Conservation (phyloP, 2,113 vertebrate species). For the Cyanoderma ruficeps region DNA sequence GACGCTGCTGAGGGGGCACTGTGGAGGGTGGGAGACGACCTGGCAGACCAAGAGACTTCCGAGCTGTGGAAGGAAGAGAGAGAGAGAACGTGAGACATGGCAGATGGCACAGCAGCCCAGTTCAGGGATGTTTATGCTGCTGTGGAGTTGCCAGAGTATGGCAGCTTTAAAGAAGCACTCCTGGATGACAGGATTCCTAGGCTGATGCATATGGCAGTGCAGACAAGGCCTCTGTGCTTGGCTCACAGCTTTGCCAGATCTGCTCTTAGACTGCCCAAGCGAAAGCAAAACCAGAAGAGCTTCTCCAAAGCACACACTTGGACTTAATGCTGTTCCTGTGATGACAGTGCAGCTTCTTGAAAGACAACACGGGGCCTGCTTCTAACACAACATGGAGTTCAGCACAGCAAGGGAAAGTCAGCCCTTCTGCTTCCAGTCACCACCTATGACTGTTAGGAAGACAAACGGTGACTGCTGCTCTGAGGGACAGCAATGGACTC, state of each 20-base stretch:
- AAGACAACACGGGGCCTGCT: neutral
- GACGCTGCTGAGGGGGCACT: conserved; percentile 69
- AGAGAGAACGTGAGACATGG: rapidly evolving
- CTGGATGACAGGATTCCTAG: neutral
- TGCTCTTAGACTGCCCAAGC: neutral
- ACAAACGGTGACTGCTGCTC: neutral
- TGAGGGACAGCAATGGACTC: neutral
- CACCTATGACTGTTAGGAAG: neutral
- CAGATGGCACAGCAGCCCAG: neutral
- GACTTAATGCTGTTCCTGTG: neutral
- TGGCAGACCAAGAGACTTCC: conserved; percentile 73
- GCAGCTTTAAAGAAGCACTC: neutral
- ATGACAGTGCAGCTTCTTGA: neutral
- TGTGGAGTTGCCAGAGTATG: neutral
- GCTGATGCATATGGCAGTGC: neutral
- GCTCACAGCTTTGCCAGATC: neutral
- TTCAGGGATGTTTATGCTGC: neutral
- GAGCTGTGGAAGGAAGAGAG: conserved; percentile 60
- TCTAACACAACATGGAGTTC: neutral
- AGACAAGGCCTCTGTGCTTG: neutral
- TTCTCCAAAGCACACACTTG: neutral
- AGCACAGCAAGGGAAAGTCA: neutral
- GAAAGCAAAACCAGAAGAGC: neutral
- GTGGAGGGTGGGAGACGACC: conserved; percentile 78
- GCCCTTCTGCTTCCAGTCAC: neutral